Evolutionary conservation across 2,888 invertebrate species (phyloP), one percentile per base, ranked within the genome.

Genomic region (Chymomyza amoena): DNA sequence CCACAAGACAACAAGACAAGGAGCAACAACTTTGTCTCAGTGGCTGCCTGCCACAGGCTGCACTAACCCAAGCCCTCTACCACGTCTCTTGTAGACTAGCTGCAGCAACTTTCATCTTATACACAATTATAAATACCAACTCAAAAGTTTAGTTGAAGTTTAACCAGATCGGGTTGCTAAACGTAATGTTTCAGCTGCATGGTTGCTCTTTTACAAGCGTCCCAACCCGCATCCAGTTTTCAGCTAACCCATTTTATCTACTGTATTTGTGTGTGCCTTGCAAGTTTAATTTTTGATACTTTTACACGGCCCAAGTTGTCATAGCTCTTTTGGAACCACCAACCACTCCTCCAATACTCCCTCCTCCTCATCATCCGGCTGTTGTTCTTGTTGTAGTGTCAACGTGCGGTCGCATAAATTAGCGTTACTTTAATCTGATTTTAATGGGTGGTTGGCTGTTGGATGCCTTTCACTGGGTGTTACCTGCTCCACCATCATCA

Each of bases 361-460:
- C 56, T 36, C 56, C 62, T 51, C 50, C 60, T 67, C 56, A 56
- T 39, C 56, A 52, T 52, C 45, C 20, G 61, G 56, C 63, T 54
- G 69, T 54, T 18, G 73, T 69, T 79, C 69, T 75, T 77, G 81
- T 87, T 86, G 86, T 80, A 86, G 78, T 85, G 86, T 76, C 88
- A 77, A 76, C 84, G 89, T 90, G 89, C 79, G 88, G 81, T 83
- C 78, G 90, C 90, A 90, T 90, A 90, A 90, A 90, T 90, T 90
- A 90, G 89, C 85, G 76, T 74, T 73, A 87, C 80, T 89, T 89
- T 89, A 85, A 88, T 88, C 88, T 86, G 88, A 89, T 89, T 88
- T 89, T 84, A 89, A 85, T 89, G 82, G 52, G 78, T 80, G 75
- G 75, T 66, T 67, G 76, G 59, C 6, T 16, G 59, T 4, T 16